Base-by-base conservation (phyloP, 2,888 invertebrate species). In the Hyles lineata region DNA sequence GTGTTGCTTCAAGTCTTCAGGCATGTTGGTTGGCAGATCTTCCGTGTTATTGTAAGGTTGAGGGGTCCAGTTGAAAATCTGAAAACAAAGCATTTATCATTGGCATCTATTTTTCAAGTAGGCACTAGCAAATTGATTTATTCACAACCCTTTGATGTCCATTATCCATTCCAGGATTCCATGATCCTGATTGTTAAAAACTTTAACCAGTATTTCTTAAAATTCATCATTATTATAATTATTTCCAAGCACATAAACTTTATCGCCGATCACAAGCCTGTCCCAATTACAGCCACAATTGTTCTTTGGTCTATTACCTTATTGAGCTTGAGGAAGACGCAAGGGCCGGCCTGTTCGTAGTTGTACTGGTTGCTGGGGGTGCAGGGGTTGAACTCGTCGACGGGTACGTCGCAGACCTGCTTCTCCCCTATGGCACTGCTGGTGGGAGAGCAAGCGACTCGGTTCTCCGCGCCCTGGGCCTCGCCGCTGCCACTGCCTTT, bases 321-420 rank as follows among this genome's bases (percentile, higher is more conserved):
- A 92, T 99, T 99, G 82, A 99, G 95, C 92, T 99, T 99, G 81
- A 99, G 96, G 95, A 99, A 97, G 89, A 99, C 97, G 92, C 99
- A 99, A 21, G 99, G 99, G 74, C 97, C 97, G 74, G 97, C 97
- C 80, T 96, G 96, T 79, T 96, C 96, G 92, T 97, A 99, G 87
- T 98, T 99, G 93, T 97, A 99, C 83, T 97, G 96, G 80, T 97
- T 96, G 52, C 95, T 95, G 74, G 96, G 94, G 75, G 96, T 96
- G 93, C 99, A 99, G 70, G 97, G 96, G 69, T 95, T 95, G 95
- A 98, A 97, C 73, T 95, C 93, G 72, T 95, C 92, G 71, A 97
- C 93, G 69, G 97, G 96, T 78, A 99, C 97, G 80, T 97, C 96
- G 92, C 99, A 99, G 61, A 98, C 98, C 91, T 97, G 97, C 80